Evolutionary conservation across 2,113 vertebrate species (phyloP).

Genomic region (Larimichthys crocea): DNA sequence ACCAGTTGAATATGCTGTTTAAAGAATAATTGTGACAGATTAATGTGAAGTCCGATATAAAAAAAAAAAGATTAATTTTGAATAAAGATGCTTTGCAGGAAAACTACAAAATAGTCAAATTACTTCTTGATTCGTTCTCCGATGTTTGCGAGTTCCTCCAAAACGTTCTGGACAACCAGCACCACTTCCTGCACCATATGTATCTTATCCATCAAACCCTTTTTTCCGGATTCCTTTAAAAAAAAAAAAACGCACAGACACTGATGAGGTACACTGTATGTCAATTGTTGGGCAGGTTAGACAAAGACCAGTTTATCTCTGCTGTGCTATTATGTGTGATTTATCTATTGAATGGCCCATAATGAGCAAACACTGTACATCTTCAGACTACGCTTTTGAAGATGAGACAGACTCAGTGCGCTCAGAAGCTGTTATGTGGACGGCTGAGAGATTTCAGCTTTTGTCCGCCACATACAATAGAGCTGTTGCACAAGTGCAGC

Average conservation of each 20-base stretch:
- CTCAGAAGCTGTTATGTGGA: slow-evolving; percentile 69
- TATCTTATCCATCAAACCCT: slow-evolving; percentile 95
- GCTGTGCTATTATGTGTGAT: slow-evolving; percentile 78
- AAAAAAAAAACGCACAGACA: slow-evolving; percentile 55
- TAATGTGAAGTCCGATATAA: not conserved
- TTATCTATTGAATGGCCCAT: slow-evolving; percentile 83
- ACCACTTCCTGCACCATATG: slow-evolving; percentile 98
- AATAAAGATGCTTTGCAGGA: not conserved
- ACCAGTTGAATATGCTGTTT: slow-evolving; percentile 96
- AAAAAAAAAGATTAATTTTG: not conserved
- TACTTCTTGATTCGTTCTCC: slow-evolving; percentile 98
- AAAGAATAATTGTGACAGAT: slow-evolving; percentile 23
- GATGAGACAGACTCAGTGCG: slow-evolving; percentile 74
- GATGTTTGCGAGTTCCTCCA: slow-evolving; percentile 92
- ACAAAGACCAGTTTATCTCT: slow-evolving; percentile 80
- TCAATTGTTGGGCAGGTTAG: slow-evolving; percentile 74
- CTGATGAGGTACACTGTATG: slow-evolving; percentile 74
- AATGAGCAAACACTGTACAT: slow-evolving; percentile 82
- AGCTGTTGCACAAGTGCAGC: slow-evolving; percentile 78
- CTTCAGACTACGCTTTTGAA: slow-evolving; percentile 77
- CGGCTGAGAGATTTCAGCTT: slow-evolving; percentile 78
- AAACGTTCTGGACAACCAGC: slow-evolving; percentile 90
- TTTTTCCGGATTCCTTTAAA: slow-evolving; percentile 91
- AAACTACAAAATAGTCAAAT: slow-evolving; percentile 60
- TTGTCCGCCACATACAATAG: slow-evolving; percentile 79